phyloP scores from a whole-genome alignment of 2,888 invertebrate species.

The Lithophane socia region DNA sequence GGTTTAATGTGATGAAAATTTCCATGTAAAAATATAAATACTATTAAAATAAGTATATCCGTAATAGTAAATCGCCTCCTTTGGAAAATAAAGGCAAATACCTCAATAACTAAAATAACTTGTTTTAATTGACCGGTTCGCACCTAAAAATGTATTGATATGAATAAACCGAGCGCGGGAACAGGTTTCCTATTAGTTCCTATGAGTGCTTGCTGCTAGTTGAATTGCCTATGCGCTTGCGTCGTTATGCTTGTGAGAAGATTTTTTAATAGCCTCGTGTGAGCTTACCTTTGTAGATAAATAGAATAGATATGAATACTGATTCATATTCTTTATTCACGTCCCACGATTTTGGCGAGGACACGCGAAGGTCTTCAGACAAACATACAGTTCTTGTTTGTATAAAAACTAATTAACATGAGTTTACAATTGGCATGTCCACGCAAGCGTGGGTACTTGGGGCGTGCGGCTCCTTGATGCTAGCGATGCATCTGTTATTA shows the following conservation, averaged over 20 bases:
- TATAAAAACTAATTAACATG: conserved; percentile 24
- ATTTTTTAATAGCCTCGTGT: conserved; percentile 40
- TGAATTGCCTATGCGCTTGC: conserved; percentile 19
- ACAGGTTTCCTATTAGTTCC: conserved; percentile 58
- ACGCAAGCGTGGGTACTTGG: conserved; percentile 21
- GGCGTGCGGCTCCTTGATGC: conserved; percentile 42
- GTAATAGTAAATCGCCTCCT: conserved; percentile 89
- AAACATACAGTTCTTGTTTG: conserved; percentile 29
- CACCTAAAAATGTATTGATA: conserved; percentile 54
- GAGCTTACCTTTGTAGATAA: conserved; percentile 41
- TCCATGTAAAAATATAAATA: conserved; percentile 91
- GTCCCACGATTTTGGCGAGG: conserved; percentile 54
- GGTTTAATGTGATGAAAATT: conserved; percentile 89
- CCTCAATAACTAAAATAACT: conserved; percentile 86
- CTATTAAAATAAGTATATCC: conserved; percentile 88
- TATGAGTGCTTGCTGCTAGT: conserved; percentile 40
- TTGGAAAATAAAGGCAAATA: conserved; percentile 89
- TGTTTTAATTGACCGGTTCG: conserved; percentile 80
- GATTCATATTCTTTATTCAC: conserved; percentile 46
- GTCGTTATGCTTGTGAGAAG: conserved; percentile 30
- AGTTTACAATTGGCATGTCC: conserved; percentile 36
- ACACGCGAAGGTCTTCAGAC: conserved; percentile 57
- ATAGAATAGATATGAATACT: conserved; percentile 42
- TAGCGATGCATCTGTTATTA: conserved; percentile 60
- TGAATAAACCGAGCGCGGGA: conserved; percentile 43